Percentiles rank a stretch among this genome's conserved stretches.
Conservation (phyloP, 2,113 vertebrate genomes). For the Charadrius vociferus region DNA sequence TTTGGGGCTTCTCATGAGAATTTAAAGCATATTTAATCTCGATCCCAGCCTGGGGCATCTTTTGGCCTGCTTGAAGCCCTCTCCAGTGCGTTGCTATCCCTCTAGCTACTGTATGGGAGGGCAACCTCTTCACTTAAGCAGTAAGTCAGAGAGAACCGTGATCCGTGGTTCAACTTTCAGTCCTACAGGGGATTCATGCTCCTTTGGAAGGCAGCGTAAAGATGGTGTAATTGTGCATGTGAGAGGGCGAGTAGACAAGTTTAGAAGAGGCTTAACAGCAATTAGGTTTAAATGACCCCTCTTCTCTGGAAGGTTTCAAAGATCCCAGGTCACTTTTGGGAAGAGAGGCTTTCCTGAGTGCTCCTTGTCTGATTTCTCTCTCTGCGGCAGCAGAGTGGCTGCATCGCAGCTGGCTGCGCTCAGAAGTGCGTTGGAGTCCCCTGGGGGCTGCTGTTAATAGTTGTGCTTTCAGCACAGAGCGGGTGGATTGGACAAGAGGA, state of each 20-base stretch:
- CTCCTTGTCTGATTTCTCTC: background rate
- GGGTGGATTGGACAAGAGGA: background rate
- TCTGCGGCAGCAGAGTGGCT: background rate
- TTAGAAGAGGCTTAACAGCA: background rate
- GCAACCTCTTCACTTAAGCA: background rate
- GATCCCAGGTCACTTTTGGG: background rate
- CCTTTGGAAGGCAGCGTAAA: background rate
- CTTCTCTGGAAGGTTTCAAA: background rate
- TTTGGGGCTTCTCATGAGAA: background rate
- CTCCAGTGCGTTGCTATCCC: background rate
- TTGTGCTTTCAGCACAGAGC: background rate
- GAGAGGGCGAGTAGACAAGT: background rate
- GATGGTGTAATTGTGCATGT: background rate
- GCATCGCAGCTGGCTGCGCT: constrained; percentile 3
- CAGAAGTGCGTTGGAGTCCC: constrained; percentile 28
- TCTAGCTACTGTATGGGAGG: background rate
- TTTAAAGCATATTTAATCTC: background rate
- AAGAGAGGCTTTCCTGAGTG: background rate
- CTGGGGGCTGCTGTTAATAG: constrained; percentile 42
- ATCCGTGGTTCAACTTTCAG: background rate
- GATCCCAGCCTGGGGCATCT: background rate
- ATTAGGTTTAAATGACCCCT: background rate
- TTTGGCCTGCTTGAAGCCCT: background rate
- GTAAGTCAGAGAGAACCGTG: background rate
- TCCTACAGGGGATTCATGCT: background rate